Evolutionary conservation across 1,140 invertebrate genomes (phyloP).

Genomic region (Drosophila repletoides): DNA sequence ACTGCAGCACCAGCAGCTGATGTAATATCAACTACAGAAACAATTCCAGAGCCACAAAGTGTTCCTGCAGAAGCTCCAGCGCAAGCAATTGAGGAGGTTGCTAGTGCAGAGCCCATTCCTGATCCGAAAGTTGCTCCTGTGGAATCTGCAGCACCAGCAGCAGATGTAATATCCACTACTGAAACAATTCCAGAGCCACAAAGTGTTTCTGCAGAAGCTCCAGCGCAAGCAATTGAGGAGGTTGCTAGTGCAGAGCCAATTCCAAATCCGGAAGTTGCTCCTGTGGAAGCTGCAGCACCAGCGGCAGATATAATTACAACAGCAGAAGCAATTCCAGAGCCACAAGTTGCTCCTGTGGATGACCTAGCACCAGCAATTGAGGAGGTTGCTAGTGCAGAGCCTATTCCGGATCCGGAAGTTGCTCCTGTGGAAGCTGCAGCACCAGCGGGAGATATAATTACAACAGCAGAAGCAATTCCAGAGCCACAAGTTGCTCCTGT

Average conservation of each 20-base stretch:
- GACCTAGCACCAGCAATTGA: neutral
- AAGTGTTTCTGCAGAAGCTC: neutral
- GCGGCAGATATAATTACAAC: no score
- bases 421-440: neutral
- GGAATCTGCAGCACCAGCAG: neutral
- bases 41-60: neutral
- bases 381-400: neutral
- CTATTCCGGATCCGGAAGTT: neutral
- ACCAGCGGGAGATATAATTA: no score
- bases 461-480: no score
- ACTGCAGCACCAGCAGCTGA: neutral
- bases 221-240: neutral
- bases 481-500: neutral
- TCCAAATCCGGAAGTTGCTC: neutral
- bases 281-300: neutral
- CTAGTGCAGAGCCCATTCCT: neutral
- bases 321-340: no score
- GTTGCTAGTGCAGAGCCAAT: neutral
- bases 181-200: no score
- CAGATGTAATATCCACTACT: neutral
- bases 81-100: conserved; percentile 2
- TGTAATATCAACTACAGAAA: neutral
- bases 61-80: neutral
- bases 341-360: no score
- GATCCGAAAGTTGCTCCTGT: neutral